Evolutionary conservation across 2,888 invertebrate species (phyloP), one percentile per base, ranked within the genome.

Genomic region (Cephalotes varians): DNA sequence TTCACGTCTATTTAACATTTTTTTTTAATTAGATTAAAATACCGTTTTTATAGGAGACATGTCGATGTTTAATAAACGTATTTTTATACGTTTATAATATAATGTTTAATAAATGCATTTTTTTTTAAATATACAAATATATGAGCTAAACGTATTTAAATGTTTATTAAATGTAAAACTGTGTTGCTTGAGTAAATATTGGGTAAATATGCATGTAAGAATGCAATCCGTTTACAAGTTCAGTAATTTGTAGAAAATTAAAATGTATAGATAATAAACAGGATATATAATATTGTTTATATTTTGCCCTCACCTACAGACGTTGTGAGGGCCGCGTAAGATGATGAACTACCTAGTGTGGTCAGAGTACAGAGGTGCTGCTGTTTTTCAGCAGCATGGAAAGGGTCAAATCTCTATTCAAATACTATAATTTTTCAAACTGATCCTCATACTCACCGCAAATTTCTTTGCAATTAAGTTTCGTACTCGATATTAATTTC

Each of bases 311-410:
- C 94, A 94, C 94, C 94, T 94, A 94, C 94, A 91, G 94, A 93
- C 88, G 95, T 95, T 92, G 95, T 95, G 92, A 95, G 95, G 91
- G 95, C 95, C 86, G 95, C 95, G 94, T 95, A 95, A 85, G 95
- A 95, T 91, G 95, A 94, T 92, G 95, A 93, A 86, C 94, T 94
- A 91, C 93, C 94, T 92, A 91, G 90, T 89, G 91, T 91, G 89
- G 91, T 92, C 90, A 92, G 88, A 93, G 91, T 84, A 91, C 86
- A 93, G 90, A 90, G 86, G 90, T 92, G 92, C 91, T 91, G n/a
- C n/a, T 89, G 85, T 93, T 92, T 90, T 86, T 90, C 90, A 91
- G 89, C 92, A 91, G 91, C 90, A 93, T 90, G 89, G 88, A 91
- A 93, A 91, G 90, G 89, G 90, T 87, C 87, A 91, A 90, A 90